phyloP scores from a whole-genome alignment of 2,113 vertebrate species.

The Azemiops feae region DNA sequence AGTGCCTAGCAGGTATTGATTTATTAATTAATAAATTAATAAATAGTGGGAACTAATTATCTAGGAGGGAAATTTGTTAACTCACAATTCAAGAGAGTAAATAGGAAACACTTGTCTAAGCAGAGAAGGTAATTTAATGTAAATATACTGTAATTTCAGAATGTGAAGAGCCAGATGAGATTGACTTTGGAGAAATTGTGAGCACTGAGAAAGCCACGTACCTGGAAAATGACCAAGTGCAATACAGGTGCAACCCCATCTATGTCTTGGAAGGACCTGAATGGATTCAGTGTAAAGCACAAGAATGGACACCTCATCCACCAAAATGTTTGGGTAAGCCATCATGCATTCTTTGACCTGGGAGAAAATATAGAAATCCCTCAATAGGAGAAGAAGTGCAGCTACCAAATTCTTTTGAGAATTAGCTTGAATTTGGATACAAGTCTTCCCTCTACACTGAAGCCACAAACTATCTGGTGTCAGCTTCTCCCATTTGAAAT shows the following conservation, averaged over 20 bases:
- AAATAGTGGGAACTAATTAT: no score
- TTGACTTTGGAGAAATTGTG: background rate
- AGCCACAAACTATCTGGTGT: no score
- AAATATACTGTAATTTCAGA: background rate
- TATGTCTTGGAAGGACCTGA: background rate
- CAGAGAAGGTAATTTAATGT: background rate
- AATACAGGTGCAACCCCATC: rapidly evolving
- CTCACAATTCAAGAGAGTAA: background rate
- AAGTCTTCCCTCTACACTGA: no score
- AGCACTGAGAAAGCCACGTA: background rate
- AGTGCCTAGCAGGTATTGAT: no score
- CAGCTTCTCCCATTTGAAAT: no score
- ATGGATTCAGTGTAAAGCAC: background rate
- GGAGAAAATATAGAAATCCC: background rate
- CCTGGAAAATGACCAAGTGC: background rate
- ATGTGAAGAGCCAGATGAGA: background rate
- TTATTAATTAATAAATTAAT: no score
- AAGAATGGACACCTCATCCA: background rate
- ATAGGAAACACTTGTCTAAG: background rate
- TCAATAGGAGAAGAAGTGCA: no score
- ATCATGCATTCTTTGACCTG: background rate
- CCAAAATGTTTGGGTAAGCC: background rate
- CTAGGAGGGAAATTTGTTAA: background rate
- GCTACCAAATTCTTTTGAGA: no score
- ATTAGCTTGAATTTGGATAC: no score